These are phyloP conservation scores for Athripsodes cinereus DNA, from an alignment of 2,888 invertebrate species.

Conservation along the genomic window DNA sequence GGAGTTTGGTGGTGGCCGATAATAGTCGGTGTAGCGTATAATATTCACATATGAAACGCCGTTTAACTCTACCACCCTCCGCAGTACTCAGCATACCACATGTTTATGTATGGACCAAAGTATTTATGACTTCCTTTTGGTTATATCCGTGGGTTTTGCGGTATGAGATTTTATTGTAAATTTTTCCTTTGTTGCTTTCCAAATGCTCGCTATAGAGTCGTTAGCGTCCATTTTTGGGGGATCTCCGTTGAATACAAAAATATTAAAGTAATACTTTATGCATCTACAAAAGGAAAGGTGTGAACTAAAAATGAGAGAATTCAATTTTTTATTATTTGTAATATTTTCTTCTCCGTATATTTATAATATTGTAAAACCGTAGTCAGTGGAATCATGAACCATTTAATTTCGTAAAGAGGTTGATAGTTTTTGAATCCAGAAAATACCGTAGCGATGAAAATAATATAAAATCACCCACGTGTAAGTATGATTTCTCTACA, in stretches of 20 bases:
- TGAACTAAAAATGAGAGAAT: too few species aligned
- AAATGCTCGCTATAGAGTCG: slow-evolving; percentile 17
- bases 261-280: too few species aligned
- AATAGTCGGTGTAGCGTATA: slow-evolving; percentile 27
- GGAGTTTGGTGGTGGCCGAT: slow-evolving; percentile 16
- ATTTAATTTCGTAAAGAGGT: too few species aligned
- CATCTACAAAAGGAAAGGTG: too few species aligned
- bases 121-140: slow-evolving; percentile 27
- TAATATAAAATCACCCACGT: too few species aligned
- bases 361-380: too few species aligned
- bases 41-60: slow-evolving; percentile 27
- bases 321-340: too few species aligned
- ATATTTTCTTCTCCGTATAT: too few species aligned
- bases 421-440: too few species aligned
- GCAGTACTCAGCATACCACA: slow-evolving; percentile 10
- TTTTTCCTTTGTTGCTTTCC: slow-evolving; percentile 24
- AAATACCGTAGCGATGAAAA: too few species aligned
- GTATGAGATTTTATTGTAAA: slow-evolving; percentile 23
- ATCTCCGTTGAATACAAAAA: neutral
- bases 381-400: too few species aligned
- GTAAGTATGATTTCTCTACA: too few species aligned
- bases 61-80: slow-evolving; percentile 24
- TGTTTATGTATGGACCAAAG: slow-evolving; percentile 26
- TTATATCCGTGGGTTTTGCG: slow-evolving; percentile 21
- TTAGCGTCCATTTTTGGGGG: slow-evolving; percentile 16